Evolutionary conservation across 1,140 invertebrate genomes (phyloP), one percentile per base, ranked within the genome.

Genomic region (Charaxes varanes): DNA sequence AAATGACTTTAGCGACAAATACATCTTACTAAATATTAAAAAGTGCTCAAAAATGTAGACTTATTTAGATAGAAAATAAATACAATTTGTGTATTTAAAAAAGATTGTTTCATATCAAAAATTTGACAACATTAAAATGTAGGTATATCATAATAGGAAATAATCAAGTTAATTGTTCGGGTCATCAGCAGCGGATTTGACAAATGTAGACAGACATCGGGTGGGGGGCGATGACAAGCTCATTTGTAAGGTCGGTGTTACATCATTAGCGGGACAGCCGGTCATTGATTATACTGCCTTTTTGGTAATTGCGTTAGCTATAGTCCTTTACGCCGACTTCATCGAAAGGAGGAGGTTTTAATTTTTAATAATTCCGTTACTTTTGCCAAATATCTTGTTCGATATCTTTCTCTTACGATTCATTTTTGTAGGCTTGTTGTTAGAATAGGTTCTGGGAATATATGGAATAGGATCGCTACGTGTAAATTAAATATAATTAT

Each of bases 171-270:
- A 68, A 69, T 68, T 53, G 42, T 33, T n/a, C 24, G 15, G 28
- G 30, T 45, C 47, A 61, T 70, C 54, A 62, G 52, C 32, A 30
- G 47, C 22, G 23, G 24, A 33, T 56, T 70, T 78, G 70, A 78
- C 59, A 66, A 78, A 74, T 77, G 62, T 55, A 61, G 65, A 68
- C 49, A 59, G 62, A 72, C 70, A 62, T 51, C 55, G 24, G 42
- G 14, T 49, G 52, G 54, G 35, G 56, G 41, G 62, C 52, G 72
- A 64, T 76, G 76, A 80, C 76, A 74, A 59, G 21, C 40, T 51
- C 70, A 77, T 80, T 80, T 72, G 53, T 77, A 64, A 59, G 51
- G 44, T 54, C 38, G 34, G 35, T 52, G 38, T 36, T 53, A 56
- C 66, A 71, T 72, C 68, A 31, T 44, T 44, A 36, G 15, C 33